Conservation (phyloP, 2,888 invertebrate species). For the Lasioglossum oenotherae region DNA sequence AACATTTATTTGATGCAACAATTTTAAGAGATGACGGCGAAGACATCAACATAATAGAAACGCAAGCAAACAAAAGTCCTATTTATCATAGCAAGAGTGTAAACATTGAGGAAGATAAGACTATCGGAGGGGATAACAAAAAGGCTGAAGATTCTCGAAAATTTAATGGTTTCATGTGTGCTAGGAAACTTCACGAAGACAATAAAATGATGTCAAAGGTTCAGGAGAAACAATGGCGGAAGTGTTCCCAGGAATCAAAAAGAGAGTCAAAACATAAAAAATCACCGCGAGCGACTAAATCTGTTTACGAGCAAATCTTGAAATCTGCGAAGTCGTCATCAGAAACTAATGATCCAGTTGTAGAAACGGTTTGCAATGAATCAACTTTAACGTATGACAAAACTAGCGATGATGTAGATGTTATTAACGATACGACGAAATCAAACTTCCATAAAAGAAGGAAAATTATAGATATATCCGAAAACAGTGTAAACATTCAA, state of each 20-base stretch:
- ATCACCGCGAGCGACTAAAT: conserved; percentile 15
- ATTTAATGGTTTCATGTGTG: conserved; percentile 56
- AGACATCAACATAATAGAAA: conserved; percentile 11
- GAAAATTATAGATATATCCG: conserved; percentile 43
- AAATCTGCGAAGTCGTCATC: conserved; percentile 28
- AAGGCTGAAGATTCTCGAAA: background rate
- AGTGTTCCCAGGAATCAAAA: conserved; percentile 14
- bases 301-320: conserved; percentile 60
- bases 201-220: background rate
- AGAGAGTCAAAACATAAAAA: conserved; percentile 33
- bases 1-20: conserved; percentile 25
- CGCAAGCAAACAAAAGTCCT: conserved; percentile 11
- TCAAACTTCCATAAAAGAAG: conserved; percentile 41
- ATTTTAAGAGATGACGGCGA: conserved; percentile 28
- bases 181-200: conserved; percentile 52
- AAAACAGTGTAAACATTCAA: conserved; percentile 26
- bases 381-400: background rate
- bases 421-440: conserved; percentile 12
- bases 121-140: background rate
- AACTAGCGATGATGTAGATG: conserved; percentile 1
- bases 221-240: conserved; percentile 26
- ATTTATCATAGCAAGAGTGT: background rate
- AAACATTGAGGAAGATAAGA: conserved; percentile 1
- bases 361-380: background rate
- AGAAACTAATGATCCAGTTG: conserved; percentile 5